Evolutionary conservation across 1,140 invertebrate genomes (phyloP).

Genomic region (Panonychus citri): DNA sequence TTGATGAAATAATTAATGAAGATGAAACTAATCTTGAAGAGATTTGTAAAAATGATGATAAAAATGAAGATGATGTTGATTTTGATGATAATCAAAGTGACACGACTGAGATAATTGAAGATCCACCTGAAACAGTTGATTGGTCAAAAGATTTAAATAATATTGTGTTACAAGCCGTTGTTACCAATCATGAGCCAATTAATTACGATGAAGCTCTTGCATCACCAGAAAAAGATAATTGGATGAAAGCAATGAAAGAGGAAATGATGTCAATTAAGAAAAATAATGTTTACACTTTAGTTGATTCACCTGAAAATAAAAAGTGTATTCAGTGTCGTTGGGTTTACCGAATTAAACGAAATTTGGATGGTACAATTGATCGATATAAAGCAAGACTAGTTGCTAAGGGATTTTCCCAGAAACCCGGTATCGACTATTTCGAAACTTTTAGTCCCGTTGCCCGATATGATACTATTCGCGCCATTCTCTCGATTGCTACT

Average conservation of each 20-base stretch:
- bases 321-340: conserved; percentile 4
- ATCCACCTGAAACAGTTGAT: neutral
- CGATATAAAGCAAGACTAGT: conserved; percentile 24
- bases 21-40: neutral
- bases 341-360: conserved; percentile 7
- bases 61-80: neutral
- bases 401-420: conserved; percentile 20
- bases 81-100: neutral
- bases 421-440: conserved; percentile 16
- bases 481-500: conserved; percentile 17
- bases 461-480: conserved; percentile 15
- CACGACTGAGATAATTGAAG: no score
- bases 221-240: conserved; percentile 1
- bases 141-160: neutral
- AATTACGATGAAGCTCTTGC: conserved; percentile 7
- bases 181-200: neutral
- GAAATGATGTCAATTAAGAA: neutral
- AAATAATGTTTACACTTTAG: conserved; percentile 1
- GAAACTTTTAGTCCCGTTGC: conserved; percentile 21
- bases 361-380: conserved; percentile 15
- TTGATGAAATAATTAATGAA: neutral
- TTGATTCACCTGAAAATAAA: neutral
- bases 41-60: neutral
- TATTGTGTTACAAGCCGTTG: neutral
- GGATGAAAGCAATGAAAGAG: conserved; percentile 6